Percentiles rank a stretch among this genome's conserved stretches.
Conservation (phyloP, 2,797 vertebrate genomes). For the Enteromius paludinosus region DNA sequence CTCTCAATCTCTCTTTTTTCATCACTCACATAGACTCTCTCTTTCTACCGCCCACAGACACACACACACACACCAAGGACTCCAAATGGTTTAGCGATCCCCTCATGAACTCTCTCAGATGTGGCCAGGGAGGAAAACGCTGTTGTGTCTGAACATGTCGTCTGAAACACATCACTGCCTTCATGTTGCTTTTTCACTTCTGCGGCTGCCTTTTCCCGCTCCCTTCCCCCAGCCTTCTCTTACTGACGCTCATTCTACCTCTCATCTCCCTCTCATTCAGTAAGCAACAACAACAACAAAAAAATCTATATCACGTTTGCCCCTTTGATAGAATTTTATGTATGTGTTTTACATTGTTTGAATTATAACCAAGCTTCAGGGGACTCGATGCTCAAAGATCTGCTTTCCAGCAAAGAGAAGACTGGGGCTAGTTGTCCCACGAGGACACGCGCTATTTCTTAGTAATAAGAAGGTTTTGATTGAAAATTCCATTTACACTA, state of each 20-base stretch:
- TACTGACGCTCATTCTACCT: neutral
- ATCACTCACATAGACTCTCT: slow-evolving; percentile 1
- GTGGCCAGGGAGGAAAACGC: slow-evolving; percentile 39
- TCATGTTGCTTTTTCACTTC: slow-evolving; percentile 50
- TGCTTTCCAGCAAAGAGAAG: neutral
- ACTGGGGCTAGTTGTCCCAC: neutral
- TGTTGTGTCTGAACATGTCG: slow-evolving; percentile 38
- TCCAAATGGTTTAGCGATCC: slow-evolving; percentile 35
- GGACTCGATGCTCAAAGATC: neutral
- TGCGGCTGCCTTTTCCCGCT: slow-evolving; percentile 4
- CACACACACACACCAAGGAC: slow-evolving; percentile 14
- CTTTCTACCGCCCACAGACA: neutral
- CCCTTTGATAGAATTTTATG: too few species aligned
- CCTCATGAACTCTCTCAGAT: slow-evolving; percentile 45
- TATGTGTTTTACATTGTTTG: neutral
- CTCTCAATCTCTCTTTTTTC: slow-evolving; percentile 3
- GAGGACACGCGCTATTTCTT: neutral
- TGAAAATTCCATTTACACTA: neutral
- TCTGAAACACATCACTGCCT: slow-evolving; percentile 42
- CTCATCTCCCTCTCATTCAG: slow-evolving; percentile 21
- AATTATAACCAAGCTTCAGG: neutral
- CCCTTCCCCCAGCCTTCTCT: slow-evolving; percentile 26
- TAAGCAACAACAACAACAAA: neutral
- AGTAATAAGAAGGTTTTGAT: neutral
- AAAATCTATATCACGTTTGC: too few species aligned